Evolutionary conservation across 2,888 invertebrate genomes (phyloP).

Genomic region (Cephus nigrinus): DNA sequence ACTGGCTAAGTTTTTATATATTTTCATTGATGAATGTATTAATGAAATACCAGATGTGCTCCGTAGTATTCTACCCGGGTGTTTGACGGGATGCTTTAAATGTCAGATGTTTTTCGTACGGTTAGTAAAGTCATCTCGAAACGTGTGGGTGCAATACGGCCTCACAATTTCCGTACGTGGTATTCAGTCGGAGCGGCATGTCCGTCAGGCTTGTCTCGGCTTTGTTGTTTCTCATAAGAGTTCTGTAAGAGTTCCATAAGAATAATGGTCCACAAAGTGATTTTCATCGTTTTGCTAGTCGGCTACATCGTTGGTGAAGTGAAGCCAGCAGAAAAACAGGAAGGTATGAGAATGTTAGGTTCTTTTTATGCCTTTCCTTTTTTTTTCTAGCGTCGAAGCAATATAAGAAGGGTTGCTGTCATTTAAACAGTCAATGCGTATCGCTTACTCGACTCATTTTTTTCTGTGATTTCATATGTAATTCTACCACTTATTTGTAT

Average conservation of each 20-base stretch:
- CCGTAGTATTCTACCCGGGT: neutral
- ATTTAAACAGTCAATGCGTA: neutral
- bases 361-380: neutral
- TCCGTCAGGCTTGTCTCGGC: slow-evolving; percentile 11
- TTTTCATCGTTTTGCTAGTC: neutral
- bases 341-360: neutral
- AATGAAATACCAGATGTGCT: neutral
- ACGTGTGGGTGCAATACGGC: neutral
- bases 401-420: neutral
- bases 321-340: neutral
- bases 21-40: neutral
- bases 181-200: slow-evolving; percentile 22
- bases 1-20: neutral
- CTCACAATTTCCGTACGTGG: slow-evolving; percentile 9
- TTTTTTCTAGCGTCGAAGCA: neutral
- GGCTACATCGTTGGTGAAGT: neutral
- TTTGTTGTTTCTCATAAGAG: neutral
- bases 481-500: neutral
- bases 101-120: neutral
- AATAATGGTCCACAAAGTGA: neutral
- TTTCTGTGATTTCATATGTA: neutral
- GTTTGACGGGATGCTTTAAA: neutral
- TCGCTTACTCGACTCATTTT: neutral
- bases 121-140: slow-evolving; percentile 2
- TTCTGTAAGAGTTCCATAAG: neutral